These are phyloP conservation scores for Plectropomus leopardus DNA, from an alignment of 2,113 vertebrate species.

Conservation along the genomic window DNA sequence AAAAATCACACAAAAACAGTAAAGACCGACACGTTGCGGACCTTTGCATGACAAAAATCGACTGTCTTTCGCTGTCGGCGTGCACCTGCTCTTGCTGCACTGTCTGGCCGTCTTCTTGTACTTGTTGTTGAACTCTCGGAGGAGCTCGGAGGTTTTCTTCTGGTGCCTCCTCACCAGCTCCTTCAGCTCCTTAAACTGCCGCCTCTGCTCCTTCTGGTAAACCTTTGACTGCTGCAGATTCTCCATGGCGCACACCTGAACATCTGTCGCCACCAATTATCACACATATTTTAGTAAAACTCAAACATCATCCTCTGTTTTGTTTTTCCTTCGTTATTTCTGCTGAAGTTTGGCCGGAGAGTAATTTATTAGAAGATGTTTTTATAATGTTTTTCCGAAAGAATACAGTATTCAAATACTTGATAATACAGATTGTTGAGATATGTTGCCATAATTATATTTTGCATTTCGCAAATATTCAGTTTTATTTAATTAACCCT, in stretches of 20 bases:
- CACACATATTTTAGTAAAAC: background rate
- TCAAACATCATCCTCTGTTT: too few species aligned
- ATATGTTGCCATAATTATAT: background rate
- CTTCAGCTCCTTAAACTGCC: conserved; percentile 99
- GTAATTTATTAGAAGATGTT: too few species aligned
- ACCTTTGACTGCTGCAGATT: conserved; percentile 94
- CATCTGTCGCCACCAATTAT: conserved; percentile 82
- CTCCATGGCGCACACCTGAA: conserved; percentile 91
- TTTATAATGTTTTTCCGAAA: too few species aligned
- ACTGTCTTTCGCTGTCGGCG: conserved; percentile 37
- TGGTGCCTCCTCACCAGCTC: conserved; percentile 96
- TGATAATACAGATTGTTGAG: too few species aligned
- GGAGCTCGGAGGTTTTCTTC: conserved; percentile 92
- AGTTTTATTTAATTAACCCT: too few species aligned
- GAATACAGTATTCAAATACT: too few species aligned
- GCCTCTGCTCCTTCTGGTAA: conserved; percentile 95
- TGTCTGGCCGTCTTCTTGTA: conserved; percentile 89
- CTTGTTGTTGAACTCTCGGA: conserved; percentile 76
- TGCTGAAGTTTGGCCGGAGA: background rate
- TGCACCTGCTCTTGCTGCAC: conserved; percentile 93
- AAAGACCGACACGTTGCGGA: background rate
- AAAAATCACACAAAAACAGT: background rate
- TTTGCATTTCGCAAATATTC: background rate
- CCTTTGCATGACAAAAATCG: background rate
- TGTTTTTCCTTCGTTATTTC: background rate